Conservation (phyloP, 1,140 invertebrate genomes). For the Prorops nasuta region DNA sequence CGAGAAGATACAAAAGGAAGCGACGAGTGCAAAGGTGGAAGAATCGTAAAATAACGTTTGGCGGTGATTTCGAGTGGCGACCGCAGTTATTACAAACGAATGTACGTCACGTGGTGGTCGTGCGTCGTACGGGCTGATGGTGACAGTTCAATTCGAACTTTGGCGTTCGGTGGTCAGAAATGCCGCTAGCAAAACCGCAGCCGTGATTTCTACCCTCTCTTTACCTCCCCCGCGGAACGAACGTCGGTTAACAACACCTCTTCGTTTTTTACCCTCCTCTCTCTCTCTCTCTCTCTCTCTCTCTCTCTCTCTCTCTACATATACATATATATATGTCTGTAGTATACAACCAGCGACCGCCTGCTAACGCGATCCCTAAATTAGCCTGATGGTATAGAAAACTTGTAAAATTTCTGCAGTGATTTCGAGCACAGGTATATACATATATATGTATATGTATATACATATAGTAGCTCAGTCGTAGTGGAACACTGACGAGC, state of each 20-base stretch:
- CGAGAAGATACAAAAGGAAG: no score
- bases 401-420: no score
- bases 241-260: conserved; percentile 2
- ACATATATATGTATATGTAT: no score
- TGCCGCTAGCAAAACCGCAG: conserved; percentile 52
- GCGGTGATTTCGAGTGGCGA: conserved; percentile 31
- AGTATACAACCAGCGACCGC: no score
- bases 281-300: not conserved
- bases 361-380: no score
- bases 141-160: conserved; percentile 59
- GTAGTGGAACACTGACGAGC: no score
- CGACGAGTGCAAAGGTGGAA: no score
- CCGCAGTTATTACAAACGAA: conserved; percentile 52
- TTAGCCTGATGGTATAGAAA: no score
- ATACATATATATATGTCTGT: no score
- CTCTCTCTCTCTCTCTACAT: no score
- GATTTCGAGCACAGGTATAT: no score
- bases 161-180: conserved; percentile 53
- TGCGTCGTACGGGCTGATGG: conserved; percentile 41
- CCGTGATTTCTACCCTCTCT: conserved; percentile 50
- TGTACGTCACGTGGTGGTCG: conserved; percentile 41
- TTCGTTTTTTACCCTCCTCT: conserved; percentile 4
- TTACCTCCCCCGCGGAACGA: conserved; percentile 17
- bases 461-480: no score
- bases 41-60: conserved; percentile 18